These are phyloP conservation scores for Neoascia interrupta DNA, from an alignment of 2,888 invertebrate species.

Conservation along the genomic window DNA sequence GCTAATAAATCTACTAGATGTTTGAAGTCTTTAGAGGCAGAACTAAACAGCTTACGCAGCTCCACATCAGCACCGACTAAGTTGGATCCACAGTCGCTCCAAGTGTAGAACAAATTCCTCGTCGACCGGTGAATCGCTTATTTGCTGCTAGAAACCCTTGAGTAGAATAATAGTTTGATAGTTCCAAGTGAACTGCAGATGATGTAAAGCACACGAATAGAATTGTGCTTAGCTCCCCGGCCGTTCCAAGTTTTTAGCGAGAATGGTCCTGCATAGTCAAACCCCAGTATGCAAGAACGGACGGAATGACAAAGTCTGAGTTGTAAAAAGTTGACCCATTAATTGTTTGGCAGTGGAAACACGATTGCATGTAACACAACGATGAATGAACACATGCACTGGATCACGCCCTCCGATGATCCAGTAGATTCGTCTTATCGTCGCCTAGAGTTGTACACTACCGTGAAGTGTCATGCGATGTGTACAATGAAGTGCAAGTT, in stretches of 20 bases:
- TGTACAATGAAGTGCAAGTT: constrained; percentile 23
- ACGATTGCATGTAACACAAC: constrained; percentile 11
- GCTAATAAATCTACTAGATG: too few relatives aligned
- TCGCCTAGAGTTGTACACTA: constrained; percentile 26
- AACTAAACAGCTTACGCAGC: too few relatives aligned
- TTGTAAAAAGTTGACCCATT: constrained; percentile 24
- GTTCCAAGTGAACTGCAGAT: constrained; percentile 18
- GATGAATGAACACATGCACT: constrained; percentile 7
- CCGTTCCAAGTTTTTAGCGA: constrained; percentile 12
- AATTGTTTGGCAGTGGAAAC: constrained; percentile 10
- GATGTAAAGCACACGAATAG: constrained; percentile 18
- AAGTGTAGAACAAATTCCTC: constrained; percentile 10
- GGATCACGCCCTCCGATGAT: constrained; percentile 14
- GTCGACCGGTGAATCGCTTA: not conserved
- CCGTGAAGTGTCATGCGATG: constrained; percentile 42
- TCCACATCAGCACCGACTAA: too few relatives aligned
- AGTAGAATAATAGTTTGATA: constrained; percentile 12
- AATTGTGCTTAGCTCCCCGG: constrained; percentile 1
- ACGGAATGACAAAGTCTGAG: not conserved
- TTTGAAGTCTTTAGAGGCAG: too few relatives aligned
- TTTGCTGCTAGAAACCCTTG: constrained; percentile 13
- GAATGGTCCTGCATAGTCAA: constrained; percentile 17
- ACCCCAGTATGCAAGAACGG: constrained; percentile 18
- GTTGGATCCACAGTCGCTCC: too few relatives aligned
- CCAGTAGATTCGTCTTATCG: constrained; percentile 33